Evolutionary conservation across 2,113 vertebrate species (phyloP).

Genomic region (Myotis lucifugus): DNA sequence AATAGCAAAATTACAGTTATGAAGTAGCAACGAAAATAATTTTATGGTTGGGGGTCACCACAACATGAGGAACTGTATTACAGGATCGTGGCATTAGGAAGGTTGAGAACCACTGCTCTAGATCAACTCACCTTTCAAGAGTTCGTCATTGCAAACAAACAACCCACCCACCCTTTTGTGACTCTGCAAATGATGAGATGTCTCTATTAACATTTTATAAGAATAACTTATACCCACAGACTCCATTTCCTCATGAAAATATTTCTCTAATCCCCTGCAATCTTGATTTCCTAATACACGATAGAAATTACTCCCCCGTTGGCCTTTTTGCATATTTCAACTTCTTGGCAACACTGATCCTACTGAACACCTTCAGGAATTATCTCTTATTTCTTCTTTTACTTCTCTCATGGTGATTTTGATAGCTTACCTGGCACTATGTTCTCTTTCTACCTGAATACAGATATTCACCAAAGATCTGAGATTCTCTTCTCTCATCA

Average conservation of each 20-base stretch:
- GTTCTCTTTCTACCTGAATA: not conserved
- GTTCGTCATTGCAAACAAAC: not conserved
- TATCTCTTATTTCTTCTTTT: not conserved
- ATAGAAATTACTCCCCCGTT: not conserved
- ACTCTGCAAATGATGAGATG: not conserved
- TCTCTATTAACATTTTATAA: not conserved
- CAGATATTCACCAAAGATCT: not conserved
- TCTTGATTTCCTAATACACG: not conserved
- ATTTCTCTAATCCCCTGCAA: not conserved
- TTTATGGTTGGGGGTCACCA: no score
- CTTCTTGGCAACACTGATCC: not conserved
- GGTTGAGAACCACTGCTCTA: not conserved
- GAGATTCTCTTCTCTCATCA: not conserved
- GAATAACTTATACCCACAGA: not conserved
- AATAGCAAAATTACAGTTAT: no score
- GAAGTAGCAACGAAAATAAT: no score
- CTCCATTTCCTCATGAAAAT: not conserved
- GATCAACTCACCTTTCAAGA: not conserved
- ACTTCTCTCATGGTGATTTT: not conserved
- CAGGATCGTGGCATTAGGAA: no score
- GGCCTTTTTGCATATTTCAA: not conserved
- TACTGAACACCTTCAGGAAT: not conserved
- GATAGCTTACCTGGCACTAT: not conserved
- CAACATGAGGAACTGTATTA: no score
- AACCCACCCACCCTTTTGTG: not conserved